A percentile compares a stretch with the other conserved stretches of the same genome.
phyloP scores from a whole-genome alignment of 2,888 invertebrate genomes.

The Acheta domesticus region DNA sequence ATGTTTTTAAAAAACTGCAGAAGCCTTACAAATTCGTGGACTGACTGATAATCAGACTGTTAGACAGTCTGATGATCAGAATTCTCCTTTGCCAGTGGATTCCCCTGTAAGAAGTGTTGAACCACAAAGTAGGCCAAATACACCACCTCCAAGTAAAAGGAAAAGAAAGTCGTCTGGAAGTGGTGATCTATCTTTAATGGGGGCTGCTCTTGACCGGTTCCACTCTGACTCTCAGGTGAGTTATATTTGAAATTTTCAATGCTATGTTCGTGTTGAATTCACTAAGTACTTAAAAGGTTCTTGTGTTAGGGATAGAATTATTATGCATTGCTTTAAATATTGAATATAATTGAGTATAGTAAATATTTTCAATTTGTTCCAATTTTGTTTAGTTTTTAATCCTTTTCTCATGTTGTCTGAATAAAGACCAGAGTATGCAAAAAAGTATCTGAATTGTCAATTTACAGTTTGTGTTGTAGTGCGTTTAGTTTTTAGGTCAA shows the following conservation, averaged over 20 bases:
- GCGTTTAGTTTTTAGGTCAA: no score
- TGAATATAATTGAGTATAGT: no score
- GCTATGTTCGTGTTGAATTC: no score
- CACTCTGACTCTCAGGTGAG: constrained; percentile 65
- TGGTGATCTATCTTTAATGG: constrained; percentile 62
- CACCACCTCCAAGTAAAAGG: constrained; percentile 54
- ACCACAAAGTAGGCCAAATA: constrained; percentile 42
- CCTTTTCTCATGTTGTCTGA: no score
- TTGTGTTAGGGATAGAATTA: no score
- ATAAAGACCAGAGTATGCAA: no score
- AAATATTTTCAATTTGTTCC: no score
- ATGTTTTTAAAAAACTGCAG: constrained; percentile 89
- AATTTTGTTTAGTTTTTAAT: no score
- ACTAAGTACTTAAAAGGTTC: no score
- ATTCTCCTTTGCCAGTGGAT: constrained; percentile 45
- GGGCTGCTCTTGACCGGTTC: constrained; percentile 62
- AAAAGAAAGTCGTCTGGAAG: constrained; percentile 65
- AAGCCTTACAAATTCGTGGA: constrained; percentile 85
- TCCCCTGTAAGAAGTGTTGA: constrained; percentile 47
- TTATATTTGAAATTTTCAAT: constrained; percentile 26
- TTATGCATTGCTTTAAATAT: no score
- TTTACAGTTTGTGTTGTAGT: no score
- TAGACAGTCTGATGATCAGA: constrained; percentile 46
- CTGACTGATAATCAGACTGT: constrained; percentile 79
- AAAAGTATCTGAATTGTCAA: no score